phyloP scores from a whole-genome alignment of 2,888 invertebrate genomes.

The Drosophila tripunctata region DNA sequence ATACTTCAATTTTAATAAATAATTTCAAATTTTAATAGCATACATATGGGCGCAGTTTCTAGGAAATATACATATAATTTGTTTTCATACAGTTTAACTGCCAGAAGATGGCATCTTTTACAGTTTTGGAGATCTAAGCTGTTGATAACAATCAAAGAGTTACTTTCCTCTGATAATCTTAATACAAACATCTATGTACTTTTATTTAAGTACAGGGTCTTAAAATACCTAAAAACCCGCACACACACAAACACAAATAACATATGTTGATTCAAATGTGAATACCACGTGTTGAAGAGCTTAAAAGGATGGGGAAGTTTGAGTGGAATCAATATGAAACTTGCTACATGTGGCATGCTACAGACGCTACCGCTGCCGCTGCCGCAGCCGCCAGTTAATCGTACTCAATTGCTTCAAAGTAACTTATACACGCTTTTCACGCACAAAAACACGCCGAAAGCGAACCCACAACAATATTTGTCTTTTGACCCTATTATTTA shows the following conservation, averaged over 20 bases:
- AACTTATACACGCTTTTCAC: conserved; percentile 79
- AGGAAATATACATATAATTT: too few species aligned
- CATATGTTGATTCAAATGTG: conserved; percentile 6
- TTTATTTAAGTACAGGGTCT: too few species aligned
- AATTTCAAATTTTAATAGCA: not conserved
- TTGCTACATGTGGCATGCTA: conserved; percentile 14
- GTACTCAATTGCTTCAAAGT: conserved; percentile 70
- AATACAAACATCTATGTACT: too few species aligned
- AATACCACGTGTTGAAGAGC: not conserved
- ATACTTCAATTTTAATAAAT: too few species aligned
- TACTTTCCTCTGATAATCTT: too few species aligned
- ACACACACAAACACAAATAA: too few species aligned
- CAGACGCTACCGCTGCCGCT: too few species aligned
- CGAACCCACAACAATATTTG: conserved; percentile 72
- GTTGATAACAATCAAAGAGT: too few species aligned
- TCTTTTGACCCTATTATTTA: conserved; percentile 80
- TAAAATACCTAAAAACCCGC: too few species aligned
- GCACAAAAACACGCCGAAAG: conserved; percentile 70
- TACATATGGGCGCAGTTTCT: conserved; percentile 7
- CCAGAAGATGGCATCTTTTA: too few species aligned
- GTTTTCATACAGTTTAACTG: too few species aligned
- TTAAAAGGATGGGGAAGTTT: not conserved
- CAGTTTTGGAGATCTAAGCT: too few species aligned
- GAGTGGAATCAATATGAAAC: conserved; percentile 22
- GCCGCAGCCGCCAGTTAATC: conserved; percentile 62